A percentile compares a stretch with the other conserved stretches of the same genome.
Conservation (phyloP, 64 coral and sea anemone genomes). For the Montipora sp. region DNA sequence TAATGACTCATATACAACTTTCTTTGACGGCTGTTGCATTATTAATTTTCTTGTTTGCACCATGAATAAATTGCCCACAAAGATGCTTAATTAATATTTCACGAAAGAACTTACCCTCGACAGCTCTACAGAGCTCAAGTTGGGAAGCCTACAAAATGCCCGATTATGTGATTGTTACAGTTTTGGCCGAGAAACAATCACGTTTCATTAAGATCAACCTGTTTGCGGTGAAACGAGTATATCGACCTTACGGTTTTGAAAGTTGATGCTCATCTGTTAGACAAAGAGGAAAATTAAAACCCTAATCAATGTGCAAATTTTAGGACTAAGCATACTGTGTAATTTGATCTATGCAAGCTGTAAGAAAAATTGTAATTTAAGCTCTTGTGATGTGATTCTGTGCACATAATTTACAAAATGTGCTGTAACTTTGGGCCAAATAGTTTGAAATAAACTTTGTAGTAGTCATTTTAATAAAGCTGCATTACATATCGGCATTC, state of each 20-base stretch:
- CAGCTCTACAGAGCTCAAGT: neutral
- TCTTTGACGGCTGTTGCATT: constrained; percentile 15
- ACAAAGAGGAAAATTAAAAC: neutral
- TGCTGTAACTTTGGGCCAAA: neutral
- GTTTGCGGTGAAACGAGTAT: too few species aligned
- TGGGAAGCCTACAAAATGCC: neutral
- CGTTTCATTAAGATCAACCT: neutral
- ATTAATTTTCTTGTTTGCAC: constrained; percentile 28
- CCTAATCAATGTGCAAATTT: neutral
- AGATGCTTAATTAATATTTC: constrained; percentile 26
- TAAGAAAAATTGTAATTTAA: neutral
- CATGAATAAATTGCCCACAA: neutral
- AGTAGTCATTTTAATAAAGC: neutral
- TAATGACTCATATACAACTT: neutral
- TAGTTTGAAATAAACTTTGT: neutral
- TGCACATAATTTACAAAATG: neutral
- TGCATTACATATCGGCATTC: neutral
- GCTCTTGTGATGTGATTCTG: neutral
- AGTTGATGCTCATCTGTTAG: neutral
- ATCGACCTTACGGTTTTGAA: too few species aligned
- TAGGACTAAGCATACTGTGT: neutral
- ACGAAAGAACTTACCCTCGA: neutral
- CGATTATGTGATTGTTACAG: constrained; percentile 2
- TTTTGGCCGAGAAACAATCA: neutral
- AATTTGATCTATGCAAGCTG: neutral